Base-by-base conservation (phyloP, 2,113 vertebrate species). In the Alosa alosa region DNA sequence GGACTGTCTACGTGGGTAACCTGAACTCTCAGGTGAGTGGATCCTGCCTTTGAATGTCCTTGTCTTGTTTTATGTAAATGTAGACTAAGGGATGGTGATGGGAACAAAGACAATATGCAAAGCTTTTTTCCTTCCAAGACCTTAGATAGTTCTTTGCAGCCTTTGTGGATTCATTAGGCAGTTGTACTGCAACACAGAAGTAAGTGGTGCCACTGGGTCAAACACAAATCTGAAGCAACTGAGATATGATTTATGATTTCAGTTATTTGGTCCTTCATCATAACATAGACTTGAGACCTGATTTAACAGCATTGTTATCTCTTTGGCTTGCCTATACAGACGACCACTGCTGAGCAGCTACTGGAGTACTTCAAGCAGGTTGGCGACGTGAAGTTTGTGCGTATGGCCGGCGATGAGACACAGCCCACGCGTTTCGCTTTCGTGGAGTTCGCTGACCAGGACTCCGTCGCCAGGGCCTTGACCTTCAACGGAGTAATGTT, bases 401-500 rank as follows among this genome's bases (percentile, higher is more conserved):
- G 98, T 49, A 99, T 99, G 98, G 98, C 98, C 5, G 98, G 98
- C 78, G 98, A 99, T 85, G 98, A 99, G 94, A 99, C 97, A 0
- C 98, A 99, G 88, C 98, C 98, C 49, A 99, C 97, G 1, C 93
- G 98, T 22, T 99, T 99, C 90, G 98, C 97, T 93, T 99, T 99
- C 86, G 97, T 99, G 64, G 97, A 98, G 94, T 99, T 99, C 90
- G 95, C 97, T 25, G 97, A 97, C 90, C 98, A 99, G 94, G 96
- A 97, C 49, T 98, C 97, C 22, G 97, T 99, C 75, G 92, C 95
- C 91, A 94, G 97, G 94, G 98, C 98, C 9, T 96, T 99, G 92
- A 97, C 97, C 89, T 98, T 98, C 94, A 99, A 99, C 87, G 98
- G 98, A 88, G 97, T 98, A 93, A 98, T 99, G 97, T 99, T 99